Percentiles rank a stretch among this genome's conserved stretches.
Evolutionary conservation across 2,113 vertebrate species (phyloP).

Genomic region (Ciconia maguari): DNA sequence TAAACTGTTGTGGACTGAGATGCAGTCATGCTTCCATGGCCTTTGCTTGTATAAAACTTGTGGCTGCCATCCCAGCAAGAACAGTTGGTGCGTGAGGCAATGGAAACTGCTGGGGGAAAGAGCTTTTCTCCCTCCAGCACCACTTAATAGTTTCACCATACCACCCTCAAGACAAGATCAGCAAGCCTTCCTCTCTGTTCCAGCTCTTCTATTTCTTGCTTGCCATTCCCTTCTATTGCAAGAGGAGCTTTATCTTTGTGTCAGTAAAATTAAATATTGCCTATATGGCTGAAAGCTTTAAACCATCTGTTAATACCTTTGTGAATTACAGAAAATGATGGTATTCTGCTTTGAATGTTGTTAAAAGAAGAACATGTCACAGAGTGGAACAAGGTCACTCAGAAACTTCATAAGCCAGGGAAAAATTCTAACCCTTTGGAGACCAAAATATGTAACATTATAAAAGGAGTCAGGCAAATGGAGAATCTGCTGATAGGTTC

Average conservation of each 20-base stretch:
- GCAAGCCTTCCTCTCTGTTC: not conserved
- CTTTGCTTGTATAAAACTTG: not conserved
- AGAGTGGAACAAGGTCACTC: not conserved
- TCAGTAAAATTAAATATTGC: not conserved
- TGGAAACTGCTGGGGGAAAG: not conserved
- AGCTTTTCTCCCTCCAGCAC: not conserved
- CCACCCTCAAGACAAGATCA: not conserved
- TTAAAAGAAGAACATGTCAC: not conserved
- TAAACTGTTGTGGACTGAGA: not conserved
- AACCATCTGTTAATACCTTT: not conserved
- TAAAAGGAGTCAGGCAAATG: not conserved
- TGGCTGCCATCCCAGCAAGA: not conserved
- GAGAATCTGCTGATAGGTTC: not conserved
- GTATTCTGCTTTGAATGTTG: not conserved
- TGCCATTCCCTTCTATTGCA: not conserved
- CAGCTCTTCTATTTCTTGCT: not conserved
- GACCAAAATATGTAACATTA: not conserved
- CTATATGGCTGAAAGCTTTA: not conserved
- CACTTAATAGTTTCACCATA: not conserved
- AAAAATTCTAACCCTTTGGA: not conserved
- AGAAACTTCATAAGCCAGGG: not conserved
- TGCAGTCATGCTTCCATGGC: not conserved
- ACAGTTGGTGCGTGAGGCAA: not conserved
- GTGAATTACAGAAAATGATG: not conserved
- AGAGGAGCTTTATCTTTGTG: not conserved